phyloP scores from a whole-genome alignment of 2,888 invertebrate genomes.

The Stenchaetothrips biformis region DNA sequence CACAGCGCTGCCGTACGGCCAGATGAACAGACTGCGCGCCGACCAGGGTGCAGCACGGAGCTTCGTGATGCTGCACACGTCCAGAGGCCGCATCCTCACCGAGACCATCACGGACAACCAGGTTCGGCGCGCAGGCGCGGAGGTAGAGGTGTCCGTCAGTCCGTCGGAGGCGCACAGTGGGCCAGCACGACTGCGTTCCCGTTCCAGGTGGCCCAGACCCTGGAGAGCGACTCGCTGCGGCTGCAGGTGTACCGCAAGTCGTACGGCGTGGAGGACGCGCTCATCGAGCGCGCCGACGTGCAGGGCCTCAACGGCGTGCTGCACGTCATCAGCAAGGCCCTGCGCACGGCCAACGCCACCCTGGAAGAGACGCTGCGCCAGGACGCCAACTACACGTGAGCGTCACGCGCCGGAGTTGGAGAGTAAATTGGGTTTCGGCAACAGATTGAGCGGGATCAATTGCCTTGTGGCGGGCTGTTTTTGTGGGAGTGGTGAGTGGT shows the following conservation, averaged over 20 bases:
- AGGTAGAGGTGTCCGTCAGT: no score
- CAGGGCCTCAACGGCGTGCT: constrained; percentile 49
- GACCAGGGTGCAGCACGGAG: constrained; percentile 43
- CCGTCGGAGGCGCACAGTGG: no score
- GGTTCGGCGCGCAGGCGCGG: constrained; percentile 27
- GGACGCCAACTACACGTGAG: constrained; percentile 47
- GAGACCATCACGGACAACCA: constrained; percentile 46
- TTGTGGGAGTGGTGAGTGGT: no score
- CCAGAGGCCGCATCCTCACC: constrained; percentile 44
- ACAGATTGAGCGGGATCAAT: no score
- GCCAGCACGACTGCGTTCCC: no score
- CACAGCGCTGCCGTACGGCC: constrained; percentile 37
- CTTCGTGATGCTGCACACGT: constrained; percentile 47
- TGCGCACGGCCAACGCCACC: constrained; percentile 46
- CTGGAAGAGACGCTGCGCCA: constrained; percentile 45
- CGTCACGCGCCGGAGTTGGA: no score
- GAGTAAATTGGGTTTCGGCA: no score
- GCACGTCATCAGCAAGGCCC: constrained; percentile 49
- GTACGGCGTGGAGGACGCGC: constrained; percentile 48
- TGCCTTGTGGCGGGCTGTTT: no score
- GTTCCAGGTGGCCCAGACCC: constrained; percentile 43
- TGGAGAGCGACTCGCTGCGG: constrained; percentile 46
- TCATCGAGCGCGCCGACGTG: constrained; percentile 46
- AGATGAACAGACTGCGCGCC: constrained; percentile 37
- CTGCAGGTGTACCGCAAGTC: constrained; percentile 48